These are phyloP conservation scores for Spea bombifrons DNA, from an alignment of 2,113 vertebrate species.

Conservation along the genomic window DNA sequence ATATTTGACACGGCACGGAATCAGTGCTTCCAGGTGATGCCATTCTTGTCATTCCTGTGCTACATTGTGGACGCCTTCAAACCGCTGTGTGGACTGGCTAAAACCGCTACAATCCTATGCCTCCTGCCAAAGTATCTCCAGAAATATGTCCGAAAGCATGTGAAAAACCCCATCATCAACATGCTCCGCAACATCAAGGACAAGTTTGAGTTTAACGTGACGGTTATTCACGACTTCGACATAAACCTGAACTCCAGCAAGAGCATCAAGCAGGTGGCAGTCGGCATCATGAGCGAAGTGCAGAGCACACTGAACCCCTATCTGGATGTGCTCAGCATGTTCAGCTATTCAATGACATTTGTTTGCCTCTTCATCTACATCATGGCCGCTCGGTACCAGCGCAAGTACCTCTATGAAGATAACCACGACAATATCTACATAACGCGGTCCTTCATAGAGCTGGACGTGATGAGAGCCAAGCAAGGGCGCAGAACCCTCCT, in stretches of 20 bases:
- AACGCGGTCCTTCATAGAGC: constrained; percentile 63
- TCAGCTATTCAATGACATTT: constrained; percentile 62
- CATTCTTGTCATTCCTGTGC: constrained; percentile 70
- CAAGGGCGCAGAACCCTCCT: constrained; percentile 66
- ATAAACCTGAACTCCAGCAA: constrained; percentile 32
- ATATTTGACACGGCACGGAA: constrained; percentile 65
- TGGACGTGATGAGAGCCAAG: constrained; percentile 61
- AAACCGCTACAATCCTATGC: constrained; percentile 61
- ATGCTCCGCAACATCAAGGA: too few relatives aligned
- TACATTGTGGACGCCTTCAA: constrained; percentile 66
- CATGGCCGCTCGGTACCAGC: constrained; percentile 72
- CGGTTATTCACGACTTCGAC: too few relatives aligned
- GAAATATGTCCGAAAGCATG: too few relatives aligned
- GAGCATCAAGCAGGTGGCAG: constrained; percentile 68
- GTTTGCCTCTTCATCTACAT: constrained; percentile 66
- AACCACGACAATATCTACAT: constrained; percentile 83
- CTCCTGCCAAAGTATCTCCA: too few relatives aligned
- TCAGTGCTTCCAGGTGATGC: constrained; percentile 63
- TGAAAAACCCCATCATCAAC: too few relatives aligned
- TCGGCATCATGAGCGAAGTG: constrained; percentile 72
- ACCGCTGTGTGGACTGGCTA: constrained; percentile 68
- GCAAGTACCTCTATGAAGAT: constrained; percentile 66
- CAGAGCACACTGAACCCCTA: not conserved
- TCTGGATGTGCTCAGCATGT: constrained; percentile 10
- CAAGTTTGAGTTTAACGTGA: too few relatives aligned